Evolutionary conservation across 2,888 invertebrate species (phyloP).

Genomic region (Eupelmus urozonus): DNA sequence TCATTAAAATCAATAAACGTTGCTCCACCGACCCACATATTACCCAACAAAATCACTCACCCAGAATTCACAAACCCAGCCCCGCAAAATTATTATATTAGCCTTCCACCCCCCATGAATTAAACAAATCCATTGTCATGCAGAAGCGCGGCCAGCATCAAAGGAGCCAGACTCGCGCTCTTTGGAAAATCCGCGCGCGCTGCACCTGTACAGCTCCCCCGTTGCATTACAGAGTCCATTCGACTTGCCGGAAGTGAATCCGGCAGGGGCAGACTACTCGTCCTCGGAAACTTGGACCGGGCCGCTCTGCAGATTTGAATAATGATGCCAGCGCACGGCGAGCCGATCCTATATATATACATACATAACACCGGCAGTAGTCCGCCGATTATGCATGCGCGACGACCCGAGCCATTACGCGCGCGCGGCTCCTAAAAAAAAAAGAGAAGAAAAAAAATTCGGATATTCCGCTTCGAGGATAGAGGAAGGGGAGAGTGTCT

Average conservation of each 20-base stretch:
- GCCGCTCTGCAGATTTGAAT: constrained; percentile 62
- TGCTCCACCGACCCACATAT: no score
- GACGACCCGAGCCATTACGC: constrained; percentile 44
- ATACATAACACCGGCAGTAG: not conserved
- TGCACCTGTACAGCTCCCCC: not conserved
- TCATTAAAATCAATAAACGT: no score
- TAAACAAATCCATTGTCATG: no score
- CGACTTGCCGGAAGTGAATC: constrained; percentile 51
- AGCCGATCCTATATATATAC: not conserved
- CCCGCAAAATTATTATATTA: no score
- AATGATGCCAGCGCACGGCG: constrained; percentile 54
- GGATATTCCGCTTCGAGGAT: constrained; percentile 15
- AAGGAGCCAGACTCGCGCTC: no score
- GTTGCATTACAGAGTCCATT: constrained; percentile 28
- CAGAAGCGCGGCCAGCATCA: no score
- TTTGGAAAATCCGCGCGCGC: no score
- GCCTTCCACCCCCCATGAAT: no score
- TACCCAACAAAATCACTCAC: no score
- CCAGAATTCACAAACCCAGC: no score
- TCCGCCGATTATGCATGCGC: constrained; percentile 64
- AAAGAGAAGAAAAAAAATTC: constrained; percentile 9
- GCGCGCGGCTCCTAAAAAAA: not conserved
- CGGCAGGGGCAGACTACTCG: not conserved
- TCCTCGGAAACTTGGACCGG: constrained; percentile 45
- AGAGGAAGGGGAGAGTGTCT: no score